Base-by-base conservation (phyloP, 2,888 invertebrate species). In the Leucophora obtusa region DNA sequence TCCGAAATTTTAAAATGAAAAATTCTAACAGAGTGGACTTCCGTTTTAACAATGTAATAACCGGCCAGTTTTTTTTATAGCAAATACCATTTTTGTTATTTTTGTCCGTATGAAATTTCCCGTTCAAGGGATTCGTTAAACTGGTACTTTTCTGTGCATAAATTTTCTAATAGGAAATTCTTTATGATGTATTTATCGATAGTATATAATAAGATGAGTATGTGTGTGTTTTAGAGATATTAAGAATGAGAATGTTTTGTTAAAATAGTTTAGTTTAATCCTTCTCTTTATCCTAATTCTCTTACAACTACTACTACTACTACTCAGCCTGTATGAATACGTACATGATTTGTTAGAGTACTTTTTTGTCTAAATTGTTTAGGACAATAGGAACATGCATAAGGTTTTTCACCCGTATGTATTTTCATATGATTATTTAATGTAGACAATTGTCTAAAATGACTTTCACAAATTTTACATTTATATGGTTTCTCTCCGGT, bases 381-480 rank as follows among this genome's bases (percentile, higher is more conserved):
- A 81, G 88, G 89, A 82, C 88, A 88, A 84, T 87, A 88, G 89
- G 88, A 88, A 88, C 88, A 88, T 85, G 85, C 86, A 79, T 87
- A 88, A 76, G 88, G 88, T 85, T 88, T 88, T 82, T 88, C 88
- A 66, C 88, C 88, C 75, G 88, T 88, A 73, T 88, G 88, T 83
- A 88, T 88, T 85, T 88, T 88, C 86, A 88, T 87, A 83, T 88
- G 88, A 71, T 88, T 88, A 80, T 88, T 88, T 69, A 88, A 84
- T 83, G 88, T 88, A 74, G 88, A 88, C 82, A 88, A 85, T 82
- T 88, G 88, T 78, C 88, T 87, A 82, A 88, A 88, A 79, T 85
- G 85, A 59, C 88, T 86, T 69, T 88, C 88, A 82, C 88, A 88
- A 82, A 87, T 86, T 86, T 88, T 88, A 82, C 88, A 88, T 79